A percentile compares a stretch with the other conserved stretches of the same genome.
phyloP scores from a whole-genome alignment of 2,113 vertebrate genomes.

The Opisthocomus hoazin region DNA sequence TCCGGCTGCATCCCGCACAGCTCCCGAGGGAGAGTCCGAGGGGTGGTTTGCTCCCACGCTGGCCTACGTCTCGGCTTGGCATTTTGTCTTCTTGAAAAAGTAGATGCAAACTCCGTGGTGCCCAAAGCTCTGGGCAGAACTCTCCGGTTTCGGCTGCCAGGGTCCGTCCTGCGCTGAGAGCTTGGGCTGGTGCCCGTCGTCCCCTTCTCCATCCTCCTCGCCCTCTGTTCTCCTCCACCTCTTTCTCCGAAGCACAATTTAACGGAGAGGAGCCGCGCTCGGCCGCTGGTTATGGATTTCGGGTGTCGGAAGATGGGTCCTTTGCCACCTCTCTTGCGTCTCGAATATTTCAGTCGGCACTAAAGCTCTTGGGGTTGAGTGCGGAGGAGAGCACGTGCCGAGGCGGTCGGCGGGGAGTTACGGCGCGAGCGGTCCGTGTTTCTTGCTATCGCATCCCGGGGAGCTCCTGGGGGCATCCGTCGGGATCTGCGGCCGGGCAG shows the following conservation, averaged over 20 bases:
- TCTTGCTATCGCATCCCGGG: background rate
- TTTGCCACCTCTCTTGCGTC: background rate
- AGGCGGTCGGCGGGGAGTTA: rapidly evolving
- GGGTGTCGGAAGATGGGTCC: rapidly evolving
- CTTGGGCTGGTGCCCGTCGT: rapidly evolving
- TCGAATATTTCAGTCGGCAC: background rate
- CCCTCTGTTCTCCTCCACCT: background rate
- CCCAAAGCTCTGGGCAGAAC: rapidly evolving
- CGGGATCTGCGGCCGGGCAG: background rate
- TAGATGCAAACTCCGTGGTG: background rate
- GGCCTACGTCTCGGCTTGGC: background rate
- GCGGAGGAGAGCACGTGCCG: rapidly evolving
- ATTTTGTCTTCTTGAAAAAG: background rate
- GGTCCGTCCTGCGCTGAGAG: background rate
- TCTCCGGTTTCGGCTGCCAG: background rate
- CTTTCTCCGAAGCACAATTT: background rate
- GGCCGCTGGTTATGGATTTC: background rate
- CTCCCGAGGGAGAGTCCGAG: rapidly evolving
- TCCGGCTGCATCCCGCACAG: rapidly evolving
- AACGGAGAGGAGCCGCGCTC: rapidly evolving
- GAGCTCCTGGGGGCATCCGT: background rate
- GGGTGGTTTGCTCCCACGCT: background rate
- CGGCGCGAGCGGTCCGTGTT: rapidly evolving
- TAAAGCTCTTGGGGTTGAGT: background rate
- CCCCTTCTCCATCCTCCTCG: background rate